Evolutionary conservation across 2,113 vertebrate genomes (phyloP).

Genomic region (Vimba vimba): DNA sequence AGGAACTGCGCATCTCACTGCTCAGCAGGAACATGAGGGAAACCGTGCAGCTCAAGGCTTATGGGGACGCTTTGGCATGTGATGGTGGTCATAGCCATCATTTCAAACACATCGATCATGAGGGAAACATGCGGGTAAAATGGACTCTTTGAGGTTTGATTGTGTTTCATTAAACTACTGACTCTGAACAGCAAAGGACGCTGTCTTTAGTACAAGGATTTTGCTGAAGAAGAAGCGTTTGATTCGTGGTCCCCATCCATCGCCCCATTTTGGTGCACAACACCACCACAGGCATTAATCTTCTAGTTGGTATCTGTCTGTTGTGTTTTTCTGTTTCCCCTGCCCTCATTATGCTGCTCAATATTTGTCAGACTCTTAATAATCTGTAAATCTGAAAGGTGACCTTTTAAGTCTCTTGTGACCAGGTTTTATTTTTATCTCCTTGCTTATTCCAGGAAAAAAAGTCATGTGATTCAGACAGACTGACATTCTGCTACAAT

Average conservation of each 20-base stretch:
- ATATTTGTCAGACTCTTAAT: constrained; percentile 27
- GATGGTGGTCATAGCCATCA: constrained; percentile 19
- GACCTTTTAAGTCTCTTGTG: constrained; percentile 32
- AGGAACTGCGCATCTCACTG: background rate
- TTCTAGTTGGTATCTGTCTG: background rate
- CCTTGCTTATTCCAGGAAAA: constrained; percentile 8
- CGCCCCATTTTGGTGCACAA: background rate
- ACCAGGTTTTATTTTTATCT: constrained; percentile 4
- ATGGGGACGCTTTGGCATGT: constrained; percentile 15
- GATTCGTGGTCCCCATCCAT: background rate
- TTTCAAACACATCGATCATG: background rate
- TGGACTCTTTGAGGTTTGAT: background rate
- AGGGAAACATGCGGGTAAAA: background rate
- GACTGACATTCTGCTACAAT: background rate
- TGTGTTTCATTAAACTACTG: constrained; percentile 16
- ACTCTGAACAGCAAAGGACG: background rate
- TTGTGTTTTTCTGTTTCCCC: background rate
- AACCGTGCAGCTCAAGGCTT: background rate
- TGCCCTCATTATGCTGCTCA: constrained; percentile 18
- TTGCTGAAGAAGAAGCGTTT: background rate
- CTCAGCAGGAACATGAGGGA: background rate
- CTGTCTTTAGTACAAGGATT: background rate
- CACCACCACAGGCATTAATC: background rate
- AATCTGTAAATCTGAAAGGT: background rate
- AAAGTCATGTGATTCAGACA: constrained; percentile 25